These are phyloP conservation scores for Corythucha ciliata DNA, from an alignment of 2,888 invertebrate genomes.

Conservation along the genomic window DNA sequence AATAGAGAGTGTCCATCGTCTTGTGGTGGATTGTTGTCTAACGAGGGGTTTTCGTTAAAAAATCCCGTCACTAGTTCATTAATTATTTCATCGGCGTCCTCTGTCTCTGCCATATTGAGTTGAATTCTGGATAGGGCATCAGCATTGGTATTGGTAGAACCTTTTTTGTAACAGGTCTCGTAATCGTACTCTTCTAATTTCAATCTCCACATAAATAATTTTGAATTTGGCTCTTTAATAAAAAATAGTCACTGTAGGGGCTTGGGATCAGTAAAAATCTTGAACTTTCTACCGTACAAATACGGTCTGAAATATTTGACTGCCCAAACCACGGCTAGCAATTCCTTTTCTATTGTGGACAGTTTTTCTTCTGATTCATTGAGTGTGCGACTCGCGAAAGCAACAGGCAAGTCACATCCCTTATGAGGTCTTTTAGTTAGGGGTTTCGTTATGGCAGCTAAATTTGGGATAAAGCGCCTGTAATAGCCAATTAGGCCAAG, in stretches of 20 bases:
- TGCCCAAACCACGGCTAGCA: constrained; percentile 4
- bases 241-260: constrained; percentile 17
- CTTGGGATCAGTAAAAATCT: constrained; percentile 1
- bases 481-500: not conserved
- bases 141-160: constrained; percentile 37
- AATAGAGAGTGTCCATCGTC: no score
- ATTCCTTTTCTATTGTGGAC: constrained; percentile 3
- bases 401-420: constrained; percentile 31
- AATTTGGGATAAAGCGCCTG: not conserved
- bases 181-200: constrained; percentile 31
- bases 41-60: no score
- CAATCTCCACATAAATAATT: constrained; percentile 8
- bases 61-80: no score
- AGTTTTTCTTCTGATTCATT: constrained; percentile 32
- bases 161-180: constrained; percentile 37
- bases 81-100: no score
- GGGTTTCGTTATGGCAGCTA: not conserved
- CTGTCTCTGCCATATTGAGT: constrained; percentile 6
- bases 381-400: constrained; percentile 40
- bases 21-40: no score
- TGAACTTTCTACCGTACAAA: not conserved
- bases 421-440: constrained; percentile 24
- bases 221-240: constrained; percentile 11
- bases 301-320: constrained; percentile 2
- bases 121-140: constrained; percentile 33